Conservation (phyloP, 30 jellyfish, hydroid and myxozoan genomes). For the Pelagia noctiluca region DNA sequence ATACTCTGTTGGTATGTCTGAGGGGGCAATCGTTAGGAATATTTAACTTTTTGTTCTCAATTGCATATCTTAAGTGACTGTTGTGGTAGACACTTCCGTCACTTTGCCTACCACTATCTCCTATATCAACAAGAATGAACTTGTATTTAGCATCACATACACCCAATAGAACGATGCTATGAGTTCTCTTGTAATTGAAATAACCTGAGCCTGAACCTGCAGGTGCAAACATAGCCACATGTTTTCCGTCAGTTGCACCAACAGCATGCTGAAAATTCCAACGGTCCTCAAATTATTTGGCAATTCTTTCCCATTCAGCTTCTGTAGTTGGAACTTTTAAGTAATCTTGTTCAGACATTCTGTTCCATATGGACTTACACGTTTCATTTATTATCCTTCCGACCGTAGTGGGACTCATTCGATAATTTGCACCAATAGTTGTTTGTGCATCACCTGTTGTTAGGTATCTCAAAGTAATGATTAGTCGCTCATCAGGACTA, state of each 20-base stretch:
- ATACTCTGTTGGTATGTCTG: too few relatives aligned
- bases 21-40: too few relatives aligned
- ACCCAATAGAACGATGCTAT: too few relatives aligned
- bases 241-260: constrained; percentile 61
- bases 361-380: too few relatives aligned
- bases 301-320: constrained; percentile 36
- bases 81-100: too few relatives aligned
- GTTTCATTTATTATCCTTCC: too few relatives aligned
- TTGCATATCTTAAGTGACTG: too few relatives aligned
- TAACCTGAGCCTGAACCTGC: constrained; percentile 51
- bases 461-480: constrained; percentile 33
- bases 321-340: too few relatives aligned
- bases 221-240: constrained; percentile 52
- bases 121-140: too few relatives aligned
- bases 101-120: too few relatives aligned
- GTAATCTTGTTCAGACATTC: too few relatives aligned
- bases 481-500: constrained; percentile 29
- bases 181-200: constrained; percentile 59
- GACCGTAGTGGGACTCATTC: constrained; percentile 49
- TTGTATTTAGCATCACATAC: constrained; percentile 42
- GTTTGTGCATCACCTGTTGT: constrained; percentile 46
- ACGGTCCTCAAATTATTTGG: background rate
- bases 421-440: constrained; percentile 33
- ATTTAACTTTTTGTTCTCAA: too few relatives aligned
- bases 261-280: constrained; percentile 59